These are phyloP conservation scores for Lutjanus campechanus DNA, from an alignment of 2,797 vertebrate genomes.

Conservation along the genomic window DNA sequence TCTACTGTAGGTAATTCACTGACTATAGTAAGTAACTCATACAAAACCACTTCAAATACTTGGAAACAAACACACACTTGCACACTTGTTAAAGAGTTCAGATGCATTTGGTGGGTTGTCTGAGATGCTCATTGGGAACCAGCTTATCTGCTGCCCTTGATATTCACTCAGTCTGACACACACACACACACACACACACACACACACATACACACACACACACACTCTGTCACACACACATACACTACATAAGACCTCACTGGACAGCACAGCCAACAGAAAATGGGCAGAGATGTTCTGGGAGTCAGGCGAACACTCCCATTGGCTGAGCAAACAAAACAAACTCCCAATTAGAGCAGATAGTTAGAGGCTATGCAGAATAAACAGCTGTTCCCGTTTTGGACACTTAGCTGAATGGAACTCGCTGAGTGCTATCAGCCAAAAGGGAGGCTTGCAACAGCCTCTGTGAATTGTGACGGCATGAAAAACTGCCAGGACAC, in stretches of 20 bases:
- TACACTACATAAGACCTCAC: constrained; percentile 1
- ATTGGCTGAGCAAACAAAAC: constrained; percentile 53
- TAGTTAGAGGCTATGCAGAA: constrained; percentile 54
- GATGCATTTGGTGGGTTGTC: constrained; percentile 19
- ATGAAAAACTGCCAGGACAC: constrained; percentile 24
- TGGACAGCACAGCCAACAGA: constrained; percentile 23
- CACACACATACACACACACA: constrained; percentile 5
- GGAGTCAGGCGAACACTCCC: constrained; percentile 40
- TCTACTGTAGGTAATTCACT: too few relatives aligned
- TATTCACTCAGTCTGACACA: constrained; percentile 6
- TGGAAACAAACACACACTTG: constrained; percentile 16
- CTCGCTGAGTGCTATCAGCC: constrained; percentile 5
- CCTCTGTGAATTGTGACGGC: constrained; percentile 14
- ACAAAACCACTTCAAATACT: not conserved
- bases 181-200: constrained; percentile 27
- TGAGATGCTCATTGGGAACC: constrained; percentile 29
- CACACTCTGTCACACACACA: constrained; percentile 1
- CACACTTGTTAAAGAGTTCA: constrained; percentile 13
- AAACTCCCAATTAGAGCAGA: constrained; percentile 61
- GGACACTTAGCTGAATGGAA: constrained; percentile 39
- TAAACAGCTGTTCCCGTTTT: constrained; percentile 63
- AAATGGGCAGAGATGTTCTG: constrained; percentile 32
- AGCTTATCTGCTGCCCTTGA: constrained; percentile 37
- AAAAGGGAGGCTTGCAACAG: constrained; percentile 15
- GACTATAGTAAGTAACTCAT: too few relatives aligned